These are phyloP conservation scores for Athalia cordata DNA, from an alignment of 2,888 invertebrate genomes.

Conservation along the genomic window DNA sequence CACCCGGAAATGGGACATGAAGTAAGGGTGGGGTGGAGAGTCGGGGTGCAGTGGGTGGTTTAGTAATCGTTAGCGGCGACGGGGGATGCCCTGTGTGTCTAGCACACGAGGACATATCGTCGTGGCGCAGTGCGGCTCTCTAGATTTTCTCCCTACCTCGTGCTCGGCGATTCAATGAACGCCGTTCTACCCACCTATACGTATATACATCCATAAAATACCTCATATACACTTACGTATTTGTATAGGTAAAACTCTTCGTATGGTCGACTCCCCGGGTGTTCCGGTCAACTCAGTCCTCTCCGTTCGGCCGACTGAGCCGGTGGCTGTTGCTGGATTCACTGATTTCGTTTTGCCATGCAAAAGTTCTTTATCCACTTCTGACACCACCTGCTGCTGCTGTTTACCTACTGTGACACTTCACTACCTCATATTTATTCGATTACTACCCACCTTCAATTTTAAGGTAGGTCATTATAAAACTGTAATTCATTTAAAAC, in stretches of 20 bases:
- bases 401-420: not conserved
- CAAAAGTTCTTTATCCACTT: not conserved
- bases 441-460: too few species aligned
- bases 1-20: too few species aligned
- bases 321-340: conserved; percentile 30
- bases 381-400: not conserved
- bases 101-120: conserved; percentile 32
- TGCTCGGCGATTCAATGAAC: conserved; percentile 39
- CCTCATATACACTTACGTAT: not conserved
- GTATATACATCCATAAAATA: not conserved
- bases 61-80: conserved; percentile 24
- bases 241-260: too few species aligned
- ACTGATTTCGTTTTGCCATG: not conserved
- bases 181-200: conserved; percentile 1
- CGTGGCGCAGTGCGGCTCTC: conserved; percentile 40
- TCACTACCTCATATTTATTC: too few species aligned
- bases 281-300: conserved; percentile 44
- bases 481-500: not conserved
- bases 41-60: not conserved
- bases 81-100: conserved; percentile 29
- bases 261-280: conserved; percentile 1
- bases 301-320: conserved; percentile 28
- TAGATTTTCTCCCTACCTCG: conserved; percentile 32
- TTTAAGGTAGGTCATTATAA: not conserved
- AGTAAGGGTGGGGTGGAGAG: too few species aligned